Evolutionary conservation across 2,113 vertebrate species (phyloP).

Genomic region (Cisticola juncidis): DNA sequence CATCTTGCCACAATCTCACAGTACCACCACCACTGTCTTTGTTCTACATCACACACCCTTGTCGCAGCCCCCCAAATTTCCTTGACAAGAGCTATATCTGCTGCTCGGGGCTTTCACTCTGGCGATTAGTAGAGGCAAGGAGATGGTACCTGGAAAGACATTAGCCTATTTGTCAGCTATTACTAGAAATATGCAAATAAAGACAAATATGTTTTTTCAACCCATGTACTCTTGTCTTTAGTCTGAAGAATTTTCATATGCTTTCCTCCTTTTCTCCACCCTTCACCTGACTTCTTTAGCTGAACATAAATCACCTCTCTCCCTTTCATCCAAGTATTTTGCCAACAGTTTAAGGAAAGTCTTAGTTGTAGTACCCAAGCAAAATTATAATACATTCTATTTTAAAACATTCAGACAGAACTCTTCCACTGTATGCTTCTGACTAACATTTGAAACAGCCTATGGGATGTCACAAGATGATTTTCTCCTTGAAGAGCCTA

Average conservation of each 20-base stretch:
- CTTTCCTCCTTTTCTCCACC: not conserved
- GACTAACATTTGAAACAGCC: not conserved
- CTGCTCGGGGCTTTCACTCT: not conserved
- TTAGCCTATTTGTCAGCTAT: not conserved
- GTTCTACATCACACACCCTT: not conserved
- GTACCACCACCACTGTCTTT: not conserved
- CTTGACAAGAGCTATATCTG: not conserved
- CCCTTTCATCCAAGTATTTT: not conserved
- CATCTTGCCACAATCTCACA: fast-evolving
- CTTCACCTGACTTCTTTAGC: not conserved
- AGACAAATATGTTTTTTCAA: not conserved
- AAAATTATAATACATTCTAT: not conserved
- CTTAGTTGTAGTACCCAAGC: not conserved
- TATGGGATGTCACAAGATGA: not conserved
- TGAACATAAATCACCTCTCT: not conserved
- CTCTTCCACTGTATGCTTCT: not conserved
- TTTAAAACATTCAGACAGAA: not conserved
- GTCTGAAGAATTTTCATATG: not conserved
- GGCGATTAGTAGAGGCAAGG: not conserved
- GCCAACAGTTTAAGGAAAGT: not conserved
- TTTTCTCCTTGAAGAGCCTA: not conserved
- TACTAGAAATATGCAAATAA: not conserved
- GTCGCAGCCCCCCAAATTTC: not conserved
- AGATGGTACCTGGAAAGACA: not conserved
- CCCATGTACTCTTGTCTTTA: not conserved